Evolutionary conservation across 2,113 vertebrate genomes (phyloP), one percentile per base, ranked within the genome.

Genomic region (Odocoileus hemionus): DNA sequence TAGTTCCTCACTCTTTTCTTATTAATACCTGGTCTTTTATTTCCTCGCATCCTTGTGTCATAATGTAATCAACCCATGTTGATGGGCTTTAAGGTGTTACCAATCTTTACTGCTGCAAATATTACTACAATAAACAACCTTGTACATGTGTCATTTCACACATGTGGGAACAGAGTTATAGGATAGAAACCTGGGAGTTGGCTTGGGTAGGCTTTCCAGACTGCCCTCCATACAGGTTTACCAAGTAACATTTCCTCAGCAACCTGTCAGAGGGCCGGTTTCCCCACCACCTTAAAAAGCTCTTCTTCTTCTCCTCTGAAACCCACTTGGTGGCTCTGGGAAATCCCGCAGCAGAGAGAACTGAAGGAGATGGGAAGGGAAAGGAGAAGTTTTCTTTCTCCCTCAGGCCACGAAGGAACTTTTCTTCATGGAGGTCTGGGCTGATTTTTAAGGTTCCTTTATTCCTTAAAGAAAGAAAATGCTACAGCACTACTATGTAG

Each of bases 401-500:
- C 15, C 12, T 91, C 17, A 36, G 57, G 14, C 30, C 74, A 58
- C 54, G 78, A 43, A 91, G 80, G 80, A 95, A 78, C 88, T 85
- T 90, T 94, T 97, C 85, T 90, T 87, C 33, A 43, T 21, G 54
- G 79, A 92, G 50, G 23, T 54, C 78, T 86, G 86, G 43, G 70
- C 84, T 95, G 89, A 84, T 90, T 97, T 98, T 97, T 86, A 87
- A 93, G 80, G 57, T 45, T 30, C 39, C 45, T 96, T 96, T 98
- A 78, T 93, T 94, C 67, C 84, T 93, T 96, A 80, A 67, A 70
- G n/a, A 30, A 76, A 64, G 47, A 78, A 92, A 57, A 67, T 79
- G 17, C 80, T 16, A 55, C 70, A 74, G 26, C 39, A 79, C 79
- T 57, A 9, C 82, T 52, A 70, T 52, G 58, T 43, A 84, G 54